A percentile compares a stretch with the other conserved stretches of the same genome.
phyloP scores from a whole-genome alignment of 2,797 vertebrate species.

The Sciurus vulgaris region DNA sequence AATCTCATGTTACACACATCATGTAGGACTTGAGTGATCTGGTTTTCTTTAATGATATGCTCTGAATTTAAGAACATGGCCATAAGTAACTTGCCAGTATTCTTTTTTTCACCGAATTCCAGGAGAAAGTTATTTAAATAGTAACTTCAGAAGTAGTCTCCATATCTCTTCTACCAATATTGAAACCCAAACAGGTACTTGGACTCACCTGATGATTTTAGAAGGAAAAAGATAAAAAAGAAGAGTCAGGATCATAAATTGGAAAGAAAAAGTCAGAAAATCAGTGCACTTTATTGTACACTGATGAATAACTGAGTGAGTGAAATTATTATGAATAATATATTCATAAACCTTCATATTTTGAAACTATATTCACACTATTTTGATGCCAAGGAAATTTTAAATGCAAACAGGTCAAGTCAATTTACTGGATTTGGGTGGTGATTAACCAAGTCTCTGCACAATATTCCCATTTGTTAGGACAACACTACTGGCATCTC shows the following conservation, averaged over 20 bases:
- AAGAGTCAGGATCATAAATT: background rate
- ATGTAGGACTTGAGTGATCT: background rate
- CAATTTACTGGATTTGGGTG: background rate
- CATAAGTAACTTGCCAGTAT: background rate
- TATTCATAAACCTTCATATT: background rate
- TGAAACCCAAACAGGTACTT: background rate
- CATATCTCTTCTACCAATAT: background rate
- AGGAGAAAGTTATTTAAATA: background rate
- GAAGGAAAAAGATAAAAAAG: background rate
- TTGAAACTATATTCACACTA: background rate
- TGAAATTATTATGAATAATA: background rate
- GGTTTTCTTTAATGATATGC: background rate
- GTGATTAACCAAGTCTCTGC: background rate
- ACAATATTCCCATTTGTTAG: background rate
- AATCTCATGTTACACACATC: background rate
- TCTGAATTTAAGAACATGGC: background rate
- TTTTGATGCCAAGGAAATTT: background rate
- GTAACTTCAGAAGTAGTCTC: background rate
- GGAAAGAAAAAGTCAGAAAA: background rate
- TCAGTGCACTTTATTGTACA: background rate
- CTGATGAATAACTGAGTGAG: background rate
- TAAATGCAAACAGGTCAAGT: background rate
- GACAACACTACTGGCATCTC: background rate
- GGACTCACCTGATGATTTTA: background rate
- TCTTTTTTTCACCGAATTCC: background rate